Conservation (phyloP, 2,888 invertebrate species). For the Coremacera marginata region DNA sequence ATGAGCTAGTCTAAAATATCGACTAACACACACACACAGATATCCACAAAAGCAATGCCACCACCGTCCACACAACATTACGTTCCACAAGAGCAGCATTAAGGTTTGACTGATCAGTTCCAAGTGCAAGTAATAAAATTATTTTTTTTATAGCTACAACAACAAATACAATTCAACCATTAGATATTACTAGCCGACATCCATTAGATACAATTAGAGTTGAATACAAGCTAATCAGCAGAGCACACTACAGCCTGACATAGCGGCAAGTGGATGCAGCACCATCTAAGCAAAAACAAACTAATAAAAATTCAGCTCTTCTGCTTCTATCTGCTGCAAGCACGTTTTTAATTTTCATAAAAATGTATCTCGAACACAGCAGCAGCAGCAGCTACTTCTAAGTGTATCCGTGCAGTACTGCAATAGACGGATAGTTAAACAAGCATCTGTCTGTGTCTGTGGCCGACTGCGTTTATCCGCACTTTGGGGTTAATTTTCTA, state of each 20-base stretch:
- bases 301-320: too few relatives aligned
- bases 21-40: background rate
- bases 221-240: too few relatives aligned
- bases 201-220: too few relatives aligned
- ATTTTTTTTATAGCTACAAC: background rate
- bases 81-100: background rate
- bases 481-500: conserved; percentile 32
- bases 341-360: too few relatives aligned
- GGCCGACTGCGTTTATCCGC: background rate
- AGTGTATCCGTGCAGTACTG: background rate
- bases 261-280: too few relatives aligned
- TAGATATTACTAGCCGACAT: background rate
- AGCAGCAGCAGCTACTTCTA: too few relatives aligned
- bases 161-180: background rate
- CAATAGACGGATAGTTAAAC: background rate
- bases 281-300: too few relatives aligned
- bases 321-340: too few relatives aligned
- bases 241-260: too few relatives aligned
- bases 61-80: background rate
- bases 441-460: background rate
- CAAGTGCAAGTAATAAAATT: too few relatives aligned
- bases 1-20: background rate
- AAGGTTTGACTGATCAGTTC: background rate
- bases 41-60: background rate
- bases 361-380: too few relatives aligned